A percentile compares a stretch with the other conserved stretches of the same genome.
These are phyloP conservation scores for Eriocheir sinensis DNA, from an alignment of 1,140 invertebrate genomes.

Conservation along the genomic window DNA sequence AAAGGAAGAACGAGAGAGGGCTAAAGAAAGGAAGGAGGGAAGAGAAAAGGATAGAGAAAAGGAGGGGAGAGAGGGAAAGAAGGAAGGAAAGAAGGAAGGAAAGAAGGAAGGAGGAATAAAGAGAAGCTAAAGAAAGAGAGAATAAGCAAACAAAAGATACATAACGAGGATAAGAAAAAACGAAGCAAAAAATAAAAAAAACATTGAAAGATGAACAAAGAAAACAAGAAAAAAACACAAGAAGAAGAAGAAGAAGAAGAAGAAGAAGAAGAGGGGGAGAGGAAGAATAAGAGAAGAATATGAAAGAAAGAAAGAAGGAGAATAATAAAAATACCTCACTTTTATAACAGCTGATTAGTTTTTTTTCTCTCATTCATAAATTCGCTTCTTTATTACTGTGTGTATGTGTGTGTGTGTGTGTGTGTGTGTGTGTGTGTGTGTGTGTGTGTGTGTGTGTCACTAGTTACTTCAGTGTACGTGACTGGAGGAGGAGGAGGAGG, in stretches of 20 bases:
- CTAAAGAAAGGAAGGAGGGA: not conserved
- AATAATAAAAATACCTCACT: not conserved
- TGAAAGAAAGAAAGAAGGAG: not conserved
- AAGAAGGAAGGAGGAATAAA: too few species aligned
- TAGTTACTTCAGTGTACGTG: not conserved
- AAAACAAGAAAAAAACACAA: not conserved
- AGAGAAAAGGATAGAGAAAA: too few species aligned
- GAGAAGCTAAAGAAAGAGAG: too few species aligned
- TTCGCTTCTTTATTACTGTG: not conserved
- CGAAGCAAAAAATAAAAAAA: too few species aligned
- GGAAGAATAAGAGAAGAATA: not conserved
- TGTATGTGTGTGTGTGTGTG: conserved; percentile 23
- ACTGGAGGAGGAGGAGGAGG: not conserved
- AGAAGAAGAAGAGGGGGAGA: not conserved
- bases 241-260: too few species aligned
- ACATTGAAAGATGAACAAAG: too few species aligned
- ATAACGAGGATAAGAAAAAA: too few species aligned
- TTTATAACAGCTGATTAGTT: too few species aligned
- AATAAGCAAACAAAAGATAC: too few species aligned
- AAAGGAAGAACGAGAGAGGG: too few species aligned
- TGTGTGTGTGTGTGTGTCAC: conserved; percentile 2
- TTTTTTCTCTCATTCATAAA: too few species aligned
- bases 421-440: conserved; percentile 22
- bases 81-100: not conserved
- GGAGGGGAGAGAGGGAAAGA: too few species aligned